Conservation (phyloP, 2,113 vertebrate species). For the Daphoenositta chrysoptera region DNA sequence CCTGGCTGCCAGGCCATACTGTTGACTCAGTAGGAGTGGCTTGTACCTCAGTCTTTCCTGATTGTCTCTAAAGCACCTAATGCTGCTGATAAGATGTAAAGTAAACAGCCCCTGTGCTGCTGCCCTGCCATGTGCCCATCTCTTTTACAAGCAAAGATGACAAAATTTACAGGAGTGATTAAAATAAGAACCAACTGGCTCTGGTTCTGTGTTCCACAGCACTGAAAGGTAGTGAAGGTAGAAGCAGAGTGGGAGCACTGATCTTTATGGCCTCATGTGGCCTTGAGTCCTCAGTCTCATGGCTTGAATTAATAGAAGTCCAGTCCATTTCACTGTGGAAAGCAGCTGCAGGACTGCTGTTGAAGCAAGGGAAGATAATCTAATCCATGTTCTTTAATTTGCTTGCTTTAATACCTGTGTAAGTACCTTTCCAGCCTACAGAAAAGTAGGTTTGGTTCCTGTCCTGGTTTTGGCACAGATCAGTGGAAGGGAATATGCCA, state of each 20-base stretch:
- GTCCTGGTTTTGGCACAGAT: not conserved
- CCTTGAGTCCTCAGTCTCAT: not conserved
- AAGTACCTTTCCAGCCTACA: not conserved
- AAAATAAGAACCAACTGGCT: not conserved
- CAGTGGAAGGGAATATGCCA: not conserved
- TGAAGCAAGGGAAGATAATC: not conserved
- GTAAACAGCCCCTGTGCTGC: not conserved
- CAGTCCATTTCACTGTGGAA: not conserved
- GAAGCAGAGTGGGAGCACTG: not conserved
- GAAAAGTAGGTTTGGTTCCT: not conserved
- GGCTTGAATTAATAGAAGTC: not conserved
- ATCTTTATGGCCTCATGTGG: not conserved
- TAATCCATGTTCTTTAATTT: not conserved
- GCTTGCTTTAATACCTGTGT: not conserved
- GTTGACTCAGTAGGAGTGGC: not conserved
- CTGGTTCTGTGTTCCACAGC: not conserved
- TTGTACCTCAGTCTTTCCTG: not conserved
- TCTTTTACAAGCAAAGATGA: not conserved
- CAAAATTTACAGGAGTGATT: not conserved
- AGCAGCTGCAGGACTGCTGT: not conserved
- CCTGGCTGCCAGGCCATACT: not conserved
- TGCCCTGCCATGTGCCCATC: not conserved
- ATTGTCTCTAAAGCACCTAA: not conserved
- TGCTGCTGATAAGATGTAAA: slow-evolving; percentile 33
- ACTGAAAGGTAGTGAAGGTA: not conserved